A percentile compares a stretch with the other conserved stretches of the same genome.
These are phyloP conservation scores for Myocastor coypus DNA, from an alignment of 2,113 vertebrate species.

Conservation along the genomic window DNA sequence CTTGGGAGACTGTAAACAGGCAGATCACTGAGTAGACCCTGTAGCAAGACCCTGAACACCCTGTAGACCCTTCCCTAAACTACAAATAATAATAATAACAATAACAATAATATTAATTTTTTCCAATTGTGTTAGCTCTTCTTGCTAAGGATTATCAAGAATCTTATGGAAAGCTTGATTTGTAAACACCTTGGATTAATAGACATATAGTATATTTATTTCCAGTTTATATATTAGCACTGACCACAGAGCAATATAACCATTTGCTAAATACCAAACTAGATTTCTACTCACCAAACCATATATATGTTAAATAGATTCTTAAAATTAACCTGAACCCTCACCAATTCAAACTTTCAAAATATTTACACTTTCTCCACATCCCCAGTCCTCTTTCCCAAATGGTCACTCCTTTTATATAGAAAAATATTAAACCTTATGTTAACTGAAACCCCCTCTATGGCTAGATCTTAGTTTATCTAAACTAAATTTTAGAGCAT, in stretches of 20 bases:
- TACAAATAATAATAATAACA: background rate
- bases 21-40: too few species aligned
- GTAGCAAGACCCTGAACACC: too few species aligned
- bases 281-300: constrained; percentile 12
- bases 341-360: constrained; percentile 39
- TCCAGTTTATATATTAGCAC: background rate
- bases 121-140: constrained; percentile 4
- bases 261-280: constrained; percentile 34
- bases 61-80: too few species aligned
- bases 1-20: too few species aligned
- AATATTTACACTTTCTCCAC: background rate
- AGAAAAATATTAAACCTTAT: background rate
- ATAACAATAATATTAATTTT: constrained; percentile 35
- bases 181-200: background rate
- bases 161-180: constrained; percentile 25
- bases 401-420: background rate
- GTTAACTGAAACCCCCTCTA: background rate
- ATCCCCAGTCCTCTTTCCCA: constrained; percentile 16
- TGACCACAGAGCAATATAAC: background rate
- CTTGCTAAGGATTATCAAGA: constrained; percentile 13
- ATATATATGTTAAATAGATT: background rate
- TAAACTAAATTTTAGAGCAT: too few species aligned
- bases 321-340: constrained; percentile 47
- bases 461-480: constrained; percentile 37
- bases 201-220: background rate